Conservation (phyloP, 2,797 vertebrate genomes). For the Pangasius sanitwongsei region DNA sequence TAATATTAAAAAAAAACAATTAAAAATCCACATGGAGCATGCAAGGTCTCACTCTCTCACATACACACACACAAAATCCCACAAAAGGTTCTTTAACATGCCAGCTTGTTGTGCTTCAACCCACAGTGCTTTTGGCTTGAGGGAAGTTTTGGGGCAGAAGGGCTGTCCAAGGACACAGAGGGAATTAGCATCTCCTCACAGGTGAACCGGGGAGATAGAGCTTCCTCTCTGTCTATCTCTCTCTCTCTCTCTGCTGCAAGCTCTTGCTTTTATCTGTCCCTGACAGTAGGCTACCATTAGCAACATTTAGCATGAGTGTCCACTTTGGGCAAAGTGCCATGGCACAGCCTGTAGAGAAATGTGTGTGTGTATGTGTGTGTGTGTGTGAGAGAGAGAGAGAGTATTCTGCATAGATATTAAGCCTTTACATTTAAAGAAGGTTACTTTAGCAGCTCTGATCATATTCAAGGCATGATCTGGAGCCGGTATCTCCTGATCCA, state of each 20-base stretch:
- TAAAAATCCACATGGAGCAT: not conserved
- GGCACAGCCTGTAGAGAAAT: constrained; percentile 19
- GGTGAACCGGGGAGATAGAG: constrained; percentile 35
- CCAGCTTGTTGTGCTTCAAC: constrained; percentile 1
- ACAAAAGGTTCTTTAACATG: constrained; percentile 23
- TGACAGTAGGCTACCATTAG: constrained; percentile 42
- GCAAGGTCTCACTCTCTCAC: not conserved
- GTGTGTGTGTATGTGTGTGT: not conserved
- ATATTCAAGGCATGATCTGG: not conserved
- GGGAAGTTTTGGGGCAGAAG: constrained; percentile 14
- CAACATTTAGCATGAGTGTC: constrained; percentile 39
- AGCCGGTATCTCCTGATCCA: not conserved
- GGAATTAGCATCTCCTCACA: constrained; percentile 45
- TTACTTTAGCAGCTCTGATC: not conserved
- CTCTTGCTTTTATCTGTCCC: constrained; percentile 39
- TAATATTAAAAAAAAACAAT: not conserved
- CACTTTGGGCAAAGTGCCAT: constrained; percentile 36
- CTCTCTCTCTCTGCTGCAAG: constrained; percentile 8
- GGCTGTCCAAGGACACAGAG: constrained; percentile 36
- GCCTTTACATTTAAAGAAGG: not conserved
- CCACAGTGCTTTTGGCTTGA: constrained; percentile 10
- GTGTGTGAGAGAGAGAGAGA: not conserved
- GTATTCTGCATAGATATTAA: not conserved
- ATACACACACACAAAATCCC: not conserved
- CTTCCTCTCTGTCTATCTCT: not conserved